These are phyloP conservation scores for Geopemphigus sp. DNA, from an alignment of 1,140 invertebrate genomes.

Conservation along the genomic window DNA sequence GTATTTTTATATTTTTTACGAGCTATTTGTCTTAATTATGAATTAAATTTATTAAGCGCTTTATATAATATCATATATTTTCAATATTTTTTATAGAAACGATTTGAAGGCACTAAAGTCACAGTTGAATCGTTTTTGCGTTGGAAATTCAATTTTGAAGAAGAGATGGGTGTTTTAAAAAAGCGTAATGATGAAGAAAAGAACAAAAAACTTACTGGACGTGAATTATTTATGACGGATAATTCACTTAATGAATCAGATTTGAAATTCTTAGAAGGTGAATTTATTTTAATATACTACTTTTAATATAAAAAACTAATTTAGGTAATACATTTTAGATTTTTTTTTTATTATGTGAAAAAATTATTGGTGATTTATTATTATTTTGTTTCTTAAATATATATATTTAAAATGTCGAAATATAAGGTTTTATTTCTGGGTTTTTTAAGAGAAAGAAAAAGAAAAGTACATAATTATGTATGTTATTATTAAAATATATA, in stretches of 20 bases:
- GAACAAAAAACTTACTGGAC: conserved; percentile 64
- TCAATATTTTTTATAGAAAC: conserved; percentile 66
- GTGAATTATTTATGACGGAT: conserved; percentile 89
- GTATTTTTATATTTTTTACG: not conserved
- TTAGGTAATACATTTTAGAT: too few relatives aligned
- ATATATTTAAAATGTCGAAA: too few relatives aligned
- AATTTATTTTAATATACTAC: conserved; percentile 53
- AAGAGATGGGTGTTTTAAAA: conserved; percentile 78
- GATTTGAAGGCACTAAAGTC: conserved; percentile 92
- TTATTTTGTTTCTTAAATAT: too few relatives aligned
- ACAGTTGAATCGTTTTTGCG: conserved; percentile 93
- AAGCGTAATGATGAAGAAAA: conserved; percentile 69
- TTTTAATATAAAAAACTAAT: not conserved
- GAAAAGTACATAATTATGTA: too few relatives aligned
- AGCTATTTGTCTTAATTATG: not conserved
- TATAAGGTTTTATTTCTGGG: too few relatives aligned
- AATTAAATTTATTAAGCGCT: too few relatives aligned
- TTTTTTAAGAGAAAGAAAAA: too few relatives aligned
- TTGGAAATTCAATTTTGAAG: conserved; percentile 93
- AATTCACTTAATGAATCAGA: conserved; percentile 91
- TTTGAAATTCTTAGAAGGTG: conserved; percentile 89
- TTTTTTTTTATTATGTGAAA: too few relatives aligned
- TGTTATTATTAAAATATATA: too few relatives aligned
- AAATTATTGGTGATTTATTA: too few relatives aligned
- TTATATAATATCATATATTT: not conserved